Evolutionary conservation across 2,888 invertebrate species (phyloP), one percentile per base, ranked within the genome.

Genomic region (Meghimatium bilineatum): DNA sequence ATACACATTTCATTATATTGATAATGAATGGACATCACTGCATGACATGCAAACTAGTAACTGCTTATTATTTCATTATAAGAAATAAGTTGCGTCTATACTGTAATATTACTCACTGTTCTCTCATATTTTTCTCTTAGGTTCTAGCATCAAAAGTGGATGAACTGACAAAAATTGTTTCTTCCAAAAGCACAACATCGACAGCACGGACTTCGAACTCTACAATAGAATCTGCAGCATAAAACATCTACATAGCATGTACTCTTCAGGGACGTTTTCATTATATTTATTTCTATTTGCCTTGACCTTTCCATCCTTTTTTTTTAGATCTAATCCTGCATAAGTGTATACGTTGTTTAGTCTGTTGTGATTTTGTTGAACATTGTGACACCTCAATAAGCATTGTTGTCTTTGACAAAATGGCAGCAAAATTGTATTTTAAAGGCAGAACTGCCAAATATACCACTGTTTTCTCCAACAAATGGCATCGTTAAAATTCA

Each of bases 111-210:
- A 56, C 23, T 56, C 12, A 56, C 10, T 23, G 3, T 63, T 32
- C 29, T 32, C 60, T 74, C 10, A 56, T n/a, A n/a, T n/a, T n/a
- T 56, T 52, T 44, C n/a, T 71, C 36, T 56, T 71, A 82, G 82
- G 82, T 36, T 5, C 36, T 82, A 69, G 76, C 76, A 14, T 44
- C 38, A n/a, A 82, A 77, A 82, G 82, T 82, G 36, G 82, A 77
- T 49, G 77, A 82, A 23, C 69, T 77, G 56, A 82, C 77, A n/a
- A 74, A 63, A 36, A 56, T 67, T 29, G 36, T n/a, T 26, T 34
- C 82, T 29, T 49, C 60, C 60, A 38, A 8, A 20, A 74, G 52
- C 32, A 32, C 72, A 63, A 34, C 80, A 32, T 72, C 71, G n/a
- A 36, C 63, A 29, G n/a, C 29, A 69, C 69, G 32, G 52, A 49